phyloP scores from a whole-genome alignment of 1,140 invertebrate genomes.

The Hypothenemus hampei region DNA sequence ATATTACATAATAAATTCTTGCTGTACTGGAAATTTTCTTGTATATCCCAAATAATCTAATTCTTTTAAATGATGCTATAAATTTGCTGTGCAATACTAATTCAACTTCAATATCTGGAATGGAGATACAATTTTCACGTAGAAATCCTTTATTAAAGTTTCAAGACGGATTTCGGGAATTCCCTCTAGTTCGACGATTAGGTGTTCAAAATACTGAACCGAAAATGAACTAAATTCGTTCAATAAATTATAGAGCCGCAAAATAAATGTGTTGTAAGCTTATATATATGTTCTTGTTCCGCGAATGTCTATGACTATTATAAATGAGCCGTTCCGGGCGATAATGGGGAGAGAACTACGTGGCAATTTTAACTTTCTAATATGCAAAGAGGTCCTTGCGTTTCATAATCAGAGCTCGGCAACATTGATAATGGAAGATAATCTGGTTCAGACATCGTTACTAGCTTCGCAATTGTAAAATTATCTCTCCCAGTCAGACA shows the following conservation, averaged over 20 bases:
- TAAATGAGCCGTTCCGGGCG: slow-evolving; percentile 8
- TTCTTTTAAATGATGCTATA: no score
- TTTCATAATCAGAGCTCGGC: slow-evolving; percentile 6
- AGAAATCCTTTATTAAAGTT: no score
- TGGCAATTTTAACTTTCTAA: slow-evolving; percentile 18
- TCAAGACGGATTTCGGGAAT: no score
- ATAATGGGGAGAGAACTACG: slow-evolving; percentile 15
- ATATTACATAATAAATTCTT: no score
- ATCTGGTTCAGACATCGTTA: slow-evolving; percentile 21
- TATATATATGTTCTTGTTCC: neutral
- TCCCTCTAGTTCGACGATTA: no score
- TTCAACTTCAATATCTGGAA: no score
- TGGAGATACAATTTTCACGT: no score
- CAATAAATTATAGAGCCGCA: neutral
- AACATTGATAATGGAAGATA: slow-evolving; percentile 20
- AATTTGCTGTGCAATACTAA: no score
- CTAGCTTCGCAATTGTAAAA: slow-evolving; percentile 14
- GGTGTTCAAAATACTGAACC: neutral
- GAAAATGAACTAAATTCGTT: neutral
- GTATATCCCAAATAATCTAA: no score
- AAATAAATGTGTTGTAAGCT: neutral
- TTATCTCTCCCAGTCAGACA: slow-evolving; percentile 18
- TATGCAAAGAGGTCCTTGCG: slow-evolving; percentile 13
- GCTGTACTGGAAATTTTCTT: no score
- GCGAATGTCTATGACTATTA: neutral